Conservation (phyloP, 2,113 vertebrate genomes). For the Excalfactoria chinensis region DNA sequence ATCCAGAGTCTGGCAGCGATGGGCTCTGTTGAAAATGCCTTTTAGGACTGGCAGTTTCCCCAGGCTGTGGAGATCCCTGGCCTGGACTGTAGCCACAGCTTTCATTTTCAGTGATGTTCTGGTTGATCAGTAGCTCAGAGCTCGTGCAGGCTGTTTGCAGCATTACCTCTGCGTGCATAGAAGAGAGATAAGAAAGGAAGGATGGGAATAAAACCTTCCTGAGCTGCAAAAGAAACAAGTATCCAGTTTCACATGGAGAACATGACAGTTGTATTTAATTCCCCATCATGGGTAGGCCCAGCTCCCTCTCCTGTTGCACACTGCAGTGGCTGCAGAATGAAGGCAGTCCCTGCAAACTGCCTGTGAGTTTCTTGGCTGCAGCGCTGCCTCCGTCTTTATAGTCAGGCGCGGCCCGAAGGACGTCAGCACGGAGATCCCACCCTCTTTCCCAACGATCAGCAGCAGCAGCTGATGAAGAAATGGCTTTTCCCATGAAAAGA, state of each 20-base stretch:
- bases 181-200: background rate
- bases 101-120: conserved; percentile 1
- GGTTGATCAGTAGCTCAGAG: background rate
- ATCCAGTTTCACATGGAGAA: background rate
- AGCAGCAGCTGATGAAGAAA: conserved; percentile 37
- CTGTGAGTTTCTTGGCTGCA: conserved; percentile 36
- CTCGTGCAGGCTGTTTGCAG: conserved; percentile 7
- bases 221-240: background rate
- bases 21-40: conserved; percentile 45
- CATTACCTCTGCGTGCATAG: background rate
- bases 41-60: conserved; percentile 29
- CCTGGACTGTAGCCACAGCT: background rate
- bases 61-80: conserved; percentile 58
- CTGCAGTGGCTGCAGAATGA: background rate
- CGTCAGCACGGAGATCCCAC: conserved; percentile 51
- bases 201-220: background rate
- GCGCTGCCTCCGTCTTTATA: conserved; percentile 6
- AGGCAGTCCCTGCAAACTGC: background rate
- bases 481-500: conserved; percentile 29
- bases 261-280: background rate
- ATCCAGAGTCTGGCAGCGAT: conserved; percentile 51
- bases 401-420: background rate
- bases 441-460: conserved; percentile 36
- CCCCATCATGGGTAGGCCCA: background rate
- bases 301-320: background rate